phyloP scores from a whole-genome alignment of 2,888 invertebrate genomes.

The Calliphora vomitoria region DNA sequence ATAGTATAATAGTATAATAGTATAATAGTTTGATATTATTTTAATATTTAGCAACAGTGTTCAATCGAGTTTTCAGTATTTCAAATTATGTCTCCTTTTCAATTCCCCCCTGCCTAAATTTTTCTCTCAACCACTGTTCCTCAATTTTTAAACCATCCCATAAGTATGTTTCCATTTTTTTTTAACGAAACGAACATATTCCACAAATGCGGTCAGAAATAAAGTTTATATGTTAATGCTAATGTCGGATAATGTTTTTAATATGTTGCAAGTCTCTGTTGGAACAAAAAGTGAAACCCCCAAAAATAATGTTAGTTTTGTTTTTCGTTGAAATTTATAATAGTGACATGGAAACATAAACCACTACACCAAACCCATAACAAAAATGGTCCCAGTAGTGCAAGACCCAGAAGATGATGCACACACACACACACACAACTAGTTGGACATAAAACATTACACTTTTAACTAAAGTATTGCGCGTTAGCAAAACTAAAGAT shows the following conservation, averaged over 20 bases:
- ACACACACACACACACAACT: not conserved
- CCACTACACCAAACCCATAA: not conserved
- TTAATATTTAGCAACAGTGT: too few relatives aligned
- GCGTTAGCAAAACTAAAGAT: slow-evolving; percentile 14
- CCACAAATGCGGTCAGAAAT: slow-evolving; percentile 1
- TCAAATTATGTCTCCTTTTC: too few relatives aligned
- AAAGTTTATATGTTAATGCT: slow-evolving; percentile 42
- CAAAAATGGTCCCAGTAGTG: slow-evolving; percentile 21
- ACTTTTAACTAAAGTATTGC: slow-evolving; percentile 9
- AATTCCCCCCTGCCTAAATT: not conserved
- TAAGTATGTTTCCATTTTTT: not conserved
- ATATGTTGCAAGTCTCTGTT: not conserved
- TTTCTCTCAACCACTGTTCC: not conserved
- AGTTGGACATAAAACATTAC: slow-evolving; percentile 19
- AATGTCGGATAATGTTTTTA: slow-evolving; percentile 19
- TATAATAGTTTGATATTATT: too few relatives aligned
- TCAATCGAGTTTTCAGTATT: too few relatives aligned
- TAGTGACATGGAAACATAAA: slow-evolving; percentile 52
- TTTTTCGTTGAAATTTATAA: slow-evolving; percentile 20
- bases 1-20: too few relatives aligned
- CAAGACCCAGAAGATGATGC: slow-evolving; percentile 48
- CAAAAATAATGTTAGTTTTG: slow-evolving; percentile 15
- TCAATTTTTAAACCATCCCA: not conserved
- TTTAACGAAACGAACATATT: not conserved
- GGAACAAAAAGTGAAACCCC: not conserved